Base-by-base conservation (phyloP, 2,797 vertebrate genomes). In the Ctenopoma multispine region DNA sequence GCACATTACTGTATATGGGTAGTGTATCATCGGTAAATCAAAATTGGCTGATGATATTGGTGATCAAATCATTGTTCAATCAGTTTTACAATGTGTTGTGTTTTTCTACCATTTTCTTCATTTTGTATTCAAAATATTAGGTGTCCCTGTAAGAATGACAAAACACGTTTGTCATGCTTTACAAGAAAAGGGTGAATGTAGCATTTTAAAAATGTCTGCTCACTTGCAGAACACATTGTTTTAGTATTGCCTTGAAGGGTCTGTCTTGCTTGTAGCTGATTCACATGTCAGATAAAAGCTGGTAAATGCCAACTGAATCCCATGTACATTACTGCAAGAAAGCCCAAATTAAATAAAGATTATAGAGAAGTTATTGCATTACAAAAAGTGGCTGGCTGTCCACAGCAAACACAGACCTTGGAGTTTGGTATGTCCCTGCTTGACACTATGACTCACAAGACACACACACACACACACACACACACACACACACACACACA, bases 371-470 rank as follows among this genome's bases (percentile, higher is more conserved):
- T 43, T 57, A 62, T 53, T 51, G 56, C 27, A 53, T 62, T 62
- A 57, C 9, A 57, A 49, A 67, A 62, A 36, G 55, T 48, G 54
- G 48, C 3, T 3, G 1, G 23, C 31, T 70, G n/a, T 62, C 38
- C 29, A 47, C 10, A 21, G 51, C 21, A 58, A 55, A 49, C 64
- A 60, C 18, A 53, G 14, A 82, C 59, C 44, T 67, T 15, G 1
- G 57, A 61, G 21, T 43, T 66, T 21, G 31, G 65, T 58, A 27
- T 81, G 82, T 89, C 85, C 77, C 81, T 87, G 65, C 23, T 80
- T 49, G 54, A 82, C 79, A 79, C 21, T 44, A 43, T 90, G 83
- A 85, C 70, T 86, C 85, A 87, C 57, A 56, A 51, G 7, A 34
- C n/a, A n/a, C n/a, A n/a, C n/a, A n/a, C n/a, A n/a, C n/a, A 40